A percentile compares a stretch with the other conserved stretches of the same genome.
Conservation (phyloP, 2,113 vertebrate species). For the Antechinus flavipes region DNA sequence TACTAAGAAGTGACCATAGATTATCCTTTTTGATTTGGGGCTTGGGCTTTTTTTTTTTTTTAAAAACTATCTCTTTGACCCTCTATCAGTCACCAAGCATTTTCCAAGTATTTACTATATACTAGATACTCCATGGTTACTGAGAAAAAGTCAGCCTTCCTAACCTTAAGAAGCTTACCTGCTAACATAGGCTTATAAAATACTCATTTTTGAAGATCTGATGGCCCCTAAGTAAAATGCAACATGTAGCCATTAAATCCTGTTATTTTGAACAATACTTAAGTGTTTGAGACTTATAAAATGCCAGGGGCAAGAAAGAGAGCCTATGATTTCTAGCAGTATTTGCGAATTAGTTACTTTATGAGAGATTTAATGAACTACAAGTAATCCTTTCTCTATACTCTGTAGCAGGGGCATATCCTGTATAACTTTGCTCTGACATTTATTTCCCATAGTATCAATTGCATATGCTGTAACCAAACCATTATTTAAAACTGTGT, state of each 20-base stretch:
- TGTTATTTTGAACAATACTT: neutral
- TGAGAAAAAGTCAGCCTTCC: neutral
- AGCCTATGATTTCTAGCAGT: neutral
- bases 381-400: neutral
- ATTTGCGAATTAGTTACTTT: neutral
- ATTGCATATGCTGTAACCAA: neutral
- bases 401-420: neutral
- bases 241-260: conserved; percentile 35
- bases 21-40: neutral
- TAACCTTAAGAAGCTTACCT: neutral
- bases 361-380: neutral
- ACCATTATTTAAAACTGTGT: neutral
- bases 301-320: conserved; percentile 35
- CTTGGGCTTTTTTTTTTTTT: neutral
- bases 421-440: neutral
- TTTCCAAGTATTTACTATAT: neutral
- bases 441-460: neutral
- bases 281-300: neutral
- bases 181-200: conserved; percentile 10
- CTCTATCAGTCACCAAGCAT: neutral
- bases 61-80: neutral
- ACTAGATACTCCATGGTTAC: neutral
- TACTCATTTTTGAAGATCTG: conserved; percentile 1
- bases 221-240: conserved; percentile 16
- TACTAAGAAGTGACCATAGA: neutral